Conservation (phyloP, 2,113 vertebrate genomes). For the Ophthalmotilapia sp. region DNA sequence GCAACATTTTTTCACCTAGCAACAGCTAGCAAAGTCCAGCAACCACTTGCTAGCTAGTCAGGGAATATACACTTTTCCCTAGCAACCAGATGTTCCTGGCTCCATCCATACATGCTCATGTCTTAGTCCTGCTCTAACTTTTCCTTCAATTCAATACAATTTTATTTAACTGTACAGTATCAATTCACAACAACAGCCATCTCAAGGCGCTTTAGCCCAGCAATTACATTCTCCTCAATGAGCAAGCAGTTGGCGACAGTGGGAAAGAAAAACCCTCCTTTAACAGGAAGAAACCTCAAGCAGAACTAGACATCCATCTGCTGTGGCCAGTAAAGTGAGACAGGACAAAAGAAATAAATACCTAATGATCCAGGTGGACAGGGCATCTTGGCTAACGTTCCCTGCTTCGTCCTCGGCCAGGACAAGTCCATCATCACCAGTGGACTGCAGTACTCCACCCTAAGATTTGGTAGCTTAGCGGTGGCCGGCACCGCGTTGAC, state of each 20-base stretch:
- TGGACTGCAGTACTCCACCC: constrained; percentile 82
- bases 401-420: constrained; percentile 92
- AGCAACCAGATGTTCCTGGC: neutral
- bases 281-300: neutral
- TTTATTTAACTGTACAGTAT: neutral
- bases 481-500: constrained; percentile 68
- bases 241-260: neutral
- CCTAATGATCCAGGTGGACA: constrained; percentile 88
- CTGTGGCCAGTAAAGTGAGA: too few species aligned
- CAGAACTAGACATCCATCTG: neutral
- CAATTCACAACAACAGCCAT: neutral
- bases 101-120: neutral
- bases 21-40: neutral
- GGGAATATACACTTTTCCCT: neutral
- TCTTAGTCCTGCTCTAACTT: neutral
- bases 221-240: neutral
- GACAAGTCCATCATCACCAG: constrained; percentile 81
- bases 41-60: neutral
- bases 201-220: neutral
- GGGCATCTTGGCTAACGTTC: constrained; percentile 78
- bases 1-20: neutral
- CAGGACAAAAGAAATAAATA: neutral
- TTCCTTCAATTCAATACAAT: neutral
- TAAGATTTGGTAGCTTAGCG: constrained; percentile 80
- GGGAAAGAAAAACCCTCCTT: neutral